Conservation (phyloP, 1,140 invertebrate genomes). For the Heliconius eleuchia region DNA sequence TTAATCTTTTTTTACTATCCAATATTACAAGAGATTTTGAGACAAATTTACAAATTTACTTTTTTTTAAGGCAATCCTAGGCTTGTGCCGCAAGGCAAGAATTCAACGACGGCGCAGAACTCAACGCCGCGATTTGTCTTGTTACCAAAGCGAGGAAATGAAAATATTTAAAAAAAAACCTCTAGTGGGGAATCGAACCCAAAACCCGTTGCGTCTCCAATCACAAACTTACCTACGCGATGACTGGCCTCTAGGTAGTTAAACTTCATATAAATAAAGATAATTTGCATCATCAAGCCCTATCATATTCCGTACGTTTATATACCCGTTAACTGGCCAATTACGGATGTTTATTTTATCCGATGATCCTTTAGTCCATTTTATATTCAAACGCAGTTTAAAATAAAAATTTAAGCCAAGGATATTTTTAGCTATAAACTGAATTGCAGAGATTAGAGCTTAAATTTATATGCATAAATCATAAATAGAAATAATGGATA, state of each 20-base stretch:
- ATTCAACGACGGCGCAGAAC: too few relatives aligned
- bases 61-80: too few relatives aligned
- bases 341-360: neutral
- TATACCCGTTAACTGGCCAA: neutral
- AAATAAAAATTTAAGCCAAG: conserved; percentile 3
- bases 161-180: too few relatives aligned
- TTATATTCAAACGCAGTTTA: neutral
- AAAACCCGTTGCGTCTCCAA: too few relatives aligned
- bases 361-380: conserved; percentile 6
- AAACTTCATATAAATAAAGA: neutral
- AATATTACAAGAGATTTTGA: too few relatives aligned
- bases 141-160: too few relatives aligned
- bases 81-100: too few relatives aligned
- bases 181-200: too few relatives aligned
- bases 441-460: neutral
- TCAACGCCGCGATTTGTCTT: too few relatives aligned
- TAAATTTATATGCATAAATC: neutral
- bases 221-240: too few relatives aligned
- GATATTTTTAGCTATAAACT: neutral
- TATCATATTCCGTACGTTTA: neutral
- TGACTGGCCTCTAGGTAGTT: neutral
- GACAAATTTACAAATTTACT: too few relatives aligned
- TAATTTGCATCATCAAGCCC: conserved; percentile 2
- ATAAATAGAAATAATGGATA: neutral
- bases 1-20: too few relatives aligned